Evolutionary conservation across 2,888 invertebrate species (phyloP), one percentile per base, ranked within the genome.

Genomic region (Dinocampus coccinellae): DNA sequence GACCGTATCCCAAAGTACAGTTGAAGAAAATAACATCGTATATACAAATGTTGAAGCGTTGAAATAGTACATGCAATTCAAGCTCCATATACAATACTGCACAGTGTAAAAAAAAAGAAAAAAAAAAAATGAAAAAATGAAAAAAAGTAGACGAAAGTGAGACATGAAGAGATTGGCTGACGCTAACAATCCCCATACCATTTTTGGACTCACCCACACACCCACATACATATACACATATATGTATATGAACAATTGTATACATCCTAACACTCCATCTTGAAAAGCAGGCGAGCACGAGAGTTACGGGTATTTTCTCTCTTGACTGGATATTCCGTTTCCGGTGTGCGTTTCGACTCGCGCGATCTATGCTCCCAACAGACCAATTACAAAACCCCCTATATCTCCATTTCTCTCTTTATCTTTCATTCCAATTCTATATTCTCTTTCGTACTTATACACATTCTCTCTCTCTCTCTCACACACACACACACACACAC

Each of bases 311-410:
- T 53, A 64, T 73, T 73, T 72, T 76, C 70, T 72, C 74, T 62
- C 68, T 68, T 47, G 57, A 42, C 63, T 52, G 63, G 29, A 70
- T 68, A 67, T 65, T 36, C 26, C 10, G 62, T 72, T 72, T 70
- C 70, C 69, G 55, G 65, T 26, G 47, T 39, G 52, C 24, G 42
- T 47, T 55, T 20, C 69, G 29, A 33, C 34, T 64, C 74, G 69
- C 74, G 70, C 69, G 72, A 65, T 82, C 81, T 71, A 72, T 66
- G 71, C 66, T 82, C 81, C 81, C 80, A 71, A 66, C 75, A 79
- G 81, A 74, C 75, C 80, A 80, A 82, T 83, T 81, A 80, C 77
- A 74, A 55, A 69, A 62, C 69, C 61, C 26, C 33, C 55, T 61
- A 26, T 52, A 47, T 68, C 68, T 61, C 42, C 42, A 47, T 47